phyloP scores from a whole-genome alignment of 2,113 vertebrate genomes.

The Oncorhynchus tshawytscha region DNA sequence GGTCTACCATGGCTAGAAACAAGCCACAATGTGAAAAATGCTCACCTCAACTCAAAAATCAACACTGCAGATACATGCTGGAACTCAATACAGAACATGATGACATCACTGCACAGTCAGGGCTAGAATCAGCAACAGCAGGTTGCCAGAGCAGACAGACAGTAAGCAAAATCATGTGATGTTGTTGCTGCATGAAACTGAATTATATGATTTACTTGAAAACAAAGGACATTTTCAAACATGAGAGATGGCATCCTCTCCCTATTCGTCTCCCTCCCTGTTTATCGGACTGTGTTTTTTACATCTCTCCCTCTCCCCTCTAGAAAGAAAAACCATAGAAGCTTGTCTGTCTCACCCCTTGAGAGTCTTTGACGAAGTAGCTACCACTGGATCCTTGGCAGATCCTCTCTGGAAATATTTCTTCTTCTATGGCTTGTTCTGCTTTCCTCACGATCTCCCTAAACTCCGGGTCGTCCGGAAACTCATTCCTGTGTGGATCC shows the following conservation, averaged over 20 bases:
- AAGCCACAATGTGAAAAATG: not conserved
- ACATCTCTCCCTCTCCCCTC: not conserved
- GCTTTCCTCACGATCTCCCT: conserved; percentile 88
- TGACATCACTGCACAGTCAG: not conserved
- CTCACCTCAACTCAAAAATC: not conserved
- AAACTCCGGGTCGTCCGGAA: conserved; percentile 94
- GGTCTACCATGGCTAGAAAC: not conserved
- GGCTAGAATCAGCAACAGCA: not conserved
- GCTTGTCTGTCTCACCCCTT: conserved; percentile 81
- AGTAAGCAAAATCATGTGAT: not conserved
- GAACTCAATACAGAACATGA: not conserved
- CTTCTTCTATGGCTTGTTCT: conserved; percentile 88
- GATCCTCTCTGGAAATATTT: conserved; percentile 94
- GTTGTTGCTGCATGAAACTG: not conserved
- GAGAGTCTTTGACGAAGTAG: conserved; percentile 95
- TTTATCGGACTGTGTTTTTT: not conserved
- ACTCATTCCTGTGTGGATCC: conserved; percentile 83
- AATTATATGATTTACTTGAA: no score
- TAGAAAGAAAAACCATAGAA: not conserved
- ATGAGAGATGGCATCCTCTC: not conserved
- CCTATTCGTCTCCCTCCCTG: not conserved
- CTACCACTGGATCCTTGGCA: conserved; percentile 98
- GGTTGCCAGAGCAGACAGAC: not conserved
- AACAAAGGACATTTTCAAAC: no score
- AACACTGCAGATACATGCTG: not conserved